These are phyloP conservation scores for Cyphomyrmex costatus DNA, from an alignment of 1,140 invertebrate species.

Conservation along the genomic window DNA sequence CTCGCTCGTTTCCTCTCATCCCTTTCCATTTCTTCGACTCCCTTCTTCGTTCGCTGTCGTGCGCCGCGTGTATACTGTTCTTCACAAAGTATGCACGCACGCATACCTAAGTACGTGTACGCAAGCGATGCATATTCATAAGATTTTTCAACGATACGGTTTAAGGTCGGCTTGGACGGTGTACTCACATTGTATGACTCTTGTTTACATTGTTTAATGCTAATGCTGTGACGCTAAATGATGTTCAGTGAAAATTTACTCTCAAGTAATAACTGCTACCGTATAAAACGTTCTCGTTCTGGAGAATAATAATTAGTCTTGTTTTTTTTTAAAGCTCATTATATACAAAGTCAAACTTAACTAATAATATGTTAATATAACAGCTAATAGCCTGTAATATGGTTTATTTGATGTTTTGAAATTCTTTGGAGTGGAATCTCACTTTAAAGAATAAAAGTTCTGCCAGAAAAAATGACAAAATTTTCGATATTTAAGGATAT, in stretches of 20 bases:
- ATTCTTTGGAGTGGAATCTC: too few species aligned
- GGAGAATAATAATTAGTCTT: not conserved
- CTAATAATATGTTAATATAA: not conserved
- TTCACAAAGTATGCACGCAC: constrained; percentile 2
- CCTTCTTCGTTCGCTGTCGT: constrained; percentile 23
- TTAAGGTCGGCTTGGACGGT: not conserved
- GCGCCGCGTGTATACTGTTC: constrained; percentile 12
- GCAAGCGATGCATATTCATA: constrained; percentile 29
- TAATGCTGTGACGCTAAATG: not conserved
- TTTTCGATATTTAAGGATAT: too few species aligned
- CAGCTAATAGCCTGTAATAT: too few species aligned
- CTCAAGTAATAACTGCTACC: not conserved
- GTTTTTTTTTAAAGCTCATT: not conserved
- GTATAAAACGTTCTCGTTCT: not conserved
- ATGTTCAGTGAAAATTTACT: not conserved
- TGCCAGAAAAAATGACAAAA: too few species aligned
- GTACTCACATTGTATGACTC: not conserved
- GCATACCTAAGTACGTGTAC: not conserved
- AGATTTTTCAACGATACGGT: constrained; percentile 37
- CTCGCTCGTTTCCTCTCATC: constrained; percentile 30
- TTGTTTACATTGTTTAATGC: not conserved
- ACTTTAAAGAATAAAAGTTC: too few species aligned
- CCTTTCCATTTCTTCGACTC: constrained; percentile 39
- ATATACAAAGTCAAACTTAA: not conserved
- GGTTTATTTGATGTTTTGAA: too few species aligned